These are phyloP conservation scores for Muschampia plurimacula DNA, from an alignment of 2,888 invertebrate genomes.

Conservation along the genomic window DNA sequence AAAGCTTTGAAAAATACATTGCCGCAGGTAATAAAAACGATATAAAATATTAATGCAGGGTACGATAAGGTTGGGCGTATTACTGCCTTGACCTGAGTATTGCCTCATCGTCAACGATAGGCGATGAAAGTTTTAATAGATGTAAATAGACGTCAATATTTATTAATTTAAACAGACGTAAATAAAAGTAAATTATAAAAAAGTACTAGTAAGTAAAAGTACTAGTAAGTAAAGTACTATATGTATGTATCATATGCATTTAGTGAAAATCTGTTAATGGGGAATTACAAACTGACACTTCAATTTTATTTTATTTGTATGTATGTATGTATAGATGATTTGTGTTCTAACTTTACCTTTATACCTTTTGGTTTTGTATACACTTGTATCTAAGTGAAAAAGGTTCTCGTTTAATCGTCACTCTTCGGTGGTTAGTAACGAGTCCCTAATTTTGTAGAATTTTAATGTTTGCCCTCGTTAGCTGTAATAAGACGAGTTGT, in stretches of 20 bases:
- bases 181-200: too few relatives aligned
- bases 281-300: too few relatives aligned
- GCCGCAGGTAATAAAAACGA: constrained; percentile 33
- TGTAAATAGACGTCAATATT: not conserved
- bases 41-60: constrained; percentile 33
- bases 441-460: constrained; percentile 61
- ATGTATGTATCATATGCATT: too few relatives aligned
- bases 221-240: too few relatives aligned
- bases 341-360: too few relatives aligned
- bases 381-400: not conserved
- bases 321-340: too few relatives aligned
- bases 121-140: not conserved
- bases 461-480: constrained; percentile 76
- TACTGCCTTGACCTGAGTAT: not conserved
- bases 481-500: constrained; percentile 70
- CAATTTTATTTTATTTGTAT: too few relatives aligned
- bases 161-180: too few relatives aligned
- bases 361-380: too few relatives aligned
- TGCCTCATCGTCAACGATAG: not conserved
- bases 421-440: not conserved
- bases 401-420: not conserved
- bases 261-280: too few relatives aligned
- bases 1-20: constrained; percentile 29
- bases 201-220: too few relatives aligned
- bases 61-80: constrained; percentile 23